Conservation (phyloP, 2,888 invertebrate species). For the Corbicula japonica region DNA sequence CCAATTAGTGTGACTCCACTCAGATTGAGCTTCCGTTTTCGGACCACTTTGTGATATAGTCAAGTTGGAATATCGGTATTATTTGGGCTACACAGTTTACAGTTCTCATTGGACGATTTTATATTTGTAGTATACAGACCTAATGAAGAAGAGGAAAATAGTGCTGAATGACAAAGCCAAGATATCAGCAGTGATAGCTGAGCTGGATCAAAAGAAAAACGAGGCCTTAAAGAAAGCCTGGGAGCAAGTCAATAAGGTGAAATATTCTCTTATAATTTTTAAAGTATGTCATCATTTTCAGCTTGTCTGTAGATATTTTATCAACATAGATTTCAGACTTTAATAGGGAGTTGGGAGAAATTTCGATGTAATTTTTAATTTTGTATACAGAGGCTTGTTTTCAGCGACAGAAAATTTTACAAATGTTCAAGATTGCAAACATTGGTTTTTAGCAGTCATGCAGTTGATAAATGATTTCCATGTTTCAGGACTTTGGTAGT, state of each 20-base stretch:
- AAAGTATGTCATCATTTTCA: too few relatives aligned
- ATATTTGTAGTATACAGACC: slow-evolving; percentile 89
- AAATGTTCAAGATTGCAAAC: neutral
- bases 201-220: slow-evolving; percentile 96
- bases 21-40: too few relatives aligned
- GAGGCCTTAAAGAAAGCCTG: slow-evolving; percentile 93
- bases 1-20: too few relatives aligned
- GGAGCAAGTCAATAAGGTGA: slow-evolving; percentile 91
- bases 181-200: slow-evolving; percentile 92
- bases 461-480: neutral
- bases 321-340: too few relatives aligned
- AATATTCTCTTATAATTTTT: neutral
- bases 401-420: neutral
- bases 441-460: neutral
- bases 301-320: too few relatives aligned
- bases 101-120: neutral
- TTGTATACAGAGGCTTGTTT: too few relatives aligned
- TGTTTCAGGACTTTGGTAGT: slow-evolving; percentile 93
- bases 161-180: slow-evolving; percentile 92
- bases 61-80: too few relatives aligned
- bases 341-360: too few relatives aligned
- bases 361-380: too few relatives aligned
- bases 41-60: too few relatives aligned
- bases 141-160: slow-evolving; percentile 91
- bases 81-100: neutral